These are phyloP conservation scores for Trachythela sp. DNA, from an alignment of 64 coral and sea anemone genomes.

Conservation along the genomic window DNA sequence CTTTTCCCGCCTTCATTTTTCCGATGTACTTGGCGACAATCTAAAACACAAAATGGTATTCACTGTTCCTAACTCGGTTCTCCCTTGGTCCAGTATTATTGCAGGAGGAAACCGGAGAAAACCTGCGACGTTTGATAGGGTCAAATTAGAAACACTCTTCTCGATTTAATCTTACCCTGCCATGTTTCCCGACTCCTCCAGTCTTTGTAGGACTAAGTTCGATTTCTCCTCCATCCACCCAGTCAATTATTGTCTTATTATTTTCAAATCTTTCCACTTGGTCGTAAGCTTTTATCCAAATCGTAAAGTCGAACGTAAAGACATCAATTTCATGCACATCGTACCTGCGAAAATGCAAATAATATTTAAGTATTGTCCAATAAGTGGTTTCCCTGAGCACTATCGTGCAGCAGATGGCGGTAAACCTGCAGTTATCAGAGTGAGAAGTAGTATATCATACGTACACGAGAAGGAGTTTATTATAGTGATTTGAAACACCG, in stretches of 20 bases:
- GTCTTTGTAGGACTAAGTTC: conserved; percentile 68
- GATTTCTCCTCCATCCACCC: conserved; percentile 93
- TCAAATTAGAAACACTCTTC: too few relatives aligned
- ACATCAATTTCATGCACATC: conserved; percentile 75
- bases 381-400: too few relatives aligned
- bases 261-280: conserved; percentile 56
- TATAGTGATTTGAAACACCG: too few relatives aligned
- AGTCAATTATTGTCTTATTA: conserved; percentile 66
- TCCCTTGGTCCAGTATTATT: background rate
- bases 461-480: too few relatives aligned
- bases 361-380: too few relatives aligned
- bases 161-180: conserved; percentile 54
- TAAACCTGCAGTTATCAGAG: too few relatives aligned
- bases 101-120: too few relatives aligned
- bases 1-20: conserved; percentile 75
- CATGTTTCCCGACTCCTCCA: conserved; percentile 68
- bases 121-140: too few relatives aligned
- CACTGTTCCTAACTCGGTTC: background rate
- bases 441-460: too few relatives aligned
- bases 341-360: conserved; percentile 49
- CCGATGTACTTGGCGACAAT: conserved; percentile 82
- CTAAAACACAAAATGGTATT: conserved; percentile 18
- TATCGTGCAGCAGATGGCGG: too few relatives aligned
- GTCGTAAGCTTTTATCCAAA: conserved; percentile 86
- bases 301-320: conserved; percentile 84